Conservation (phyloP, 2,888 invertebrate genomes). For the Drosophila multiciliata region DNA sequence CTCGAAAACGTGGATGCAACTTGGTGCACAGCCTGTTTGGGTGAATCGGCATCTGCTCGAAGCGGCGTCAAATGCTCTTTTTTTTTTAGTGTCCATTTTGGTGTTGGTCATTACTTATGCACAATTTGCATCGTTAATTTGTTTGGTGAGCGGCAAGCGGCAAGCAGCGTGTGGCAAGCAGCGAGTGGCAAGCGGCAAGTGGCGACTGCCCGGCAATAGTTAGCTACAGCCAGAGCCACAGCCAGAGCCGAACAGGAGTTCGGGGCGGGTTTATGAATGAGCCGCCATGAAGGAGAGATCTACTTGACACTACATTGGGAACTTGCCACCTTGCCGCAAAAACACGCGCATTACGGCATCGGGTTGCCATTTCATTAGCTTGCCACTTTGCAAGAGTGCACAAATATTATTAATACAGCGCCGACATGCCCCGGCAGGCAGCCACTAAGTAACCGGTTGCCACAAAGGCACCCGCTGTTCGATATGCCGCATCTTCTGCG, state of each 20-base stretch:
- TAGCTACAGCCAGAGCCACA: not conserved
- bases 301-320: constrained; percentile 32
- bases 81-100: constrained; percentile 22
- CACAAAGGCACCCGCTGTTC: constrained; percentile 1
- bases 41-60: constrained; percentile 29
- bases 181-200: not conserved
- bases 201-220: constrained; percentile 26
- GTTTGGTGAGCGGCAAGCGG: constrained; percentile 17
- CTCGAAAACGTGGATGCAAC: constrained; percentile 16
- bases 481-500: constrained; percentile 28
- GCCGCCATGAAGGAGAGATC: constrained; percentile 12
- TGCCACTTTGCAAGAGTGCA: constrained; percentile 32
- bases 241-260: constrained; percentile 11
- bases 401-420: constrained; percentile 34
- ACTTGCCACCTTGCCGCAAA: constrained; percentile 31
- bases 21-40: constrained; percentile 41
- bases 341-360: constrained; percentile 44
- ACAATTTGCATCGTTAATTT: constrained; percentile 68
- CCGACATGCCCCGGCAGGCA: constrained; percentile 7
- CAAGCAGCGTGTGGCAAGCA: too few relatives aligned
- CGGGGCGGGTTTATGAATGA: not conserved
- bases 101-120: constrained; percentile 32
- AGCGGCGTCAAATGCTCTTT: constrained; percentile 19
- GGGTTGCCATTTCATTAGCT: constrained; percentile 29
- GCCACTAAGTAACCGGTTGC: constrained; percentile 1